These are phyloP conservation scores for Anarhynchus alexandrinus DNA, from an alignment of 2,113 vertebrate genomes.

Conservation along the genomic window DNA sequence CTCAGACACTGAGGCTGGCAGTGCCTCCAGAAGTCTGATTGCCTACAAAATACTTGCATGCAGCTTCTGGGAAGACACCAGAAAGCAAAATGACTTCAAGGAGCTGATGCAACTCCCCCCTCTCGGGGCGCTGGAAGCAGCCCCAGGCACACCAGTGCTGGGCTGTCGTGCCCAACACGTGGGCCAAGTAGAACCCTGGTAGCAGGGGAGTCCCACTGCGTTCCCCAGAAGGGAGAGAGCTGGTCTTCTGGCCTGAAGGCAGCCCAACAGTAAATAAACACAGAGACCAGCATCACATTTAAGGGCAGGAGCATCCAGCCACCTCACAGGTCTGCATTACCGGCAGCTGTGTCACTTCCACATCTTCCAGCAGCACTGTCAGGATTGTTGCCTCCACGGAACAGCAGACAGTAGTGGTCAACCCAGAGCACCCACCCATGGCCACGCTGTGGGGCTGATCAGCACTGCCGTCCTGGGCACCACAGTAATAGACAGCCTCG, in stretches of 20 bases:
- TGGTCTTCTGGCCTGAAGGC: neutral
- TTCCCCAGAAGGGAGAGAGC: rapidly evolving
- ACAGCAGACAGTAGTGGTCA: too few relatives aligned
- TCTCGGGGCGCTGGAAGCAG: neutral
- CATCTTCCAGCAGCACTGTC: too few relatives aligned
- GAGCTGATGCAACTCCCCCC: neutral
- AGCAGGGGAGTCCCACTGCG: rapidly evolving
- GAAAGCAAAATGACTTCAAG: neutral
- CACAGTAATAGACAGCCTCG: too few relatives aligned
- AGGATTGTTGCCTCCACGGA: too few relatives aligned
- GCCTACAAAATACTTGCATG: neutral
- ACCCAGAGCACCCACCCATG: neutral
- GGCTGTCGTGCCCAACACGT: rapidly evolving
- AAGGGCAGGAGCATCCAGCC: too few relatives aligned
- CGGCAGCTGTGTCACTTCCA: too few relatives aligned
- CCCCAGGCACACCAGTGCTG: neutral
- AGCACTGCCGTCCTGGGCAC: too few relatives aligned
- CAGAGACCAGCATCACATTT: too few relatives aligned
- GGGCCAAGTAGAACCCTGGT: neutral
- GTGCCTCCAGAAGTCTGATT: neutral
- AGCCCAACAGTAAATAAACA: too few relatives aligned
- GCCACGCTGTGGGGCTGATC: too few relatives aligned
- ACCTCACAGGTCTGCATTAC: too few relatives aligned
- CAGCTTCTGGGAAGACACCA: neutral
- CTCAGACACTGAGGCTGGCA: neutral